These are phyloP conservation scores for Drosophila quinaria DNA, from an alignment of 2,888 invertebrate species.

Conservation along the genomic window DNA sequence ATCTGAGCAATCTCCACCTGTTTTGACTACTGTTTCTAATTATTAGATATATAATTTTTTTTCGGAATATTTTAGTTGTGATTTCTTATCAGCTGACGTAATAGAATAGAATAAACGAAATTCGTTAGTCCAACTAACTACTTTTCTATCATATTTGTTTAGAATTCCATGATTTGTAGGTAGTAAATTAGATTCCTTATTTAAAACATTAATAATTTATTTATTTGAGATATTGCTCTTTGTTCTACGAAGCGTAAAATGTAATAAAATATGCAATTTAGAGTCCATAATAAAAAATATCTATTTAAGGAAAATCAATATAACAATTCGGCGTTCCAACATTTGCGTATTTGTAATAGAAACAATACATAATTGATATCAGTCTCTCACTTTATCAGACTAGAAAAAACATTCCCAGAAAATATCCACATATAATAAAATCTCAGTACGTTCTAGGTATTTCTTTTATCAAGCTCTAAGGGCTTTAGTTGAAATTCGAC, in stretches of 20 bases:
- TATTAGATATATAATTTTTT: slow-evolving; percentile 21
- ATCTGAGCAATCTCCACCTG: slow-evolving; percentile 25
- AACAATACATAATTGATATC: neutral
- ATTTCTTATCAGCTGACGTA: slow-evolving; percentile 34
- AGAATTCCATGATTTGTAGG: neutral
- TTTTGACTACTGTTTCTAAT: slow-evolving; percentile 37
- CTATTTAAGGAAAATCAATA: neutral
- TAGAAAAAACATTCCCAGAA: neutral
- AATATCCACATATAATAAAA: neutral
- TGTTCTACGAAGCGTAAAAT: neutral
- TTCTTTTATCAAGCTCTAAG: slow-evolving; percentile 7
- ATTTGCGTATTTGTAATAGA: neutral
- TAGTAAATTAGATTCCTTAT: neutral
- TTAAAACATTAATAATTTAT: neutral
- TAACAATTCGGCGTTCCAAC: neutral
- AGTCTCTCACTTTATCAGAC: neutral
- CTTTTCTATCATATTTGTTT: slow-evolving; percentile 1
- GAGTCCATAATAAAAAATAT: neutral
- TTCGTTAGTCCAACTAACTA: slow-evolving; percentile 16
- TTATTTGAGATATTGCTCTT: neutral
- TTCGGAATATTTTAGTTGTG: slow-evolving; percentile 8
- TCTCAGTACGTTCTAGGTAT: slow-evolving; percentile 5
- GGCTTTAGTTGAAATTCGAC: neutral
- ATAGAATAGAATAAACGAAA: neutral
- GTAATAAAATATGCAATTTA: neutral